Evolutionary conservation across 2,888 invertebrate genomes (phyloP), one percentile per base, ranked within the genome.

Genomic region (Torymus texanus): DNA sequence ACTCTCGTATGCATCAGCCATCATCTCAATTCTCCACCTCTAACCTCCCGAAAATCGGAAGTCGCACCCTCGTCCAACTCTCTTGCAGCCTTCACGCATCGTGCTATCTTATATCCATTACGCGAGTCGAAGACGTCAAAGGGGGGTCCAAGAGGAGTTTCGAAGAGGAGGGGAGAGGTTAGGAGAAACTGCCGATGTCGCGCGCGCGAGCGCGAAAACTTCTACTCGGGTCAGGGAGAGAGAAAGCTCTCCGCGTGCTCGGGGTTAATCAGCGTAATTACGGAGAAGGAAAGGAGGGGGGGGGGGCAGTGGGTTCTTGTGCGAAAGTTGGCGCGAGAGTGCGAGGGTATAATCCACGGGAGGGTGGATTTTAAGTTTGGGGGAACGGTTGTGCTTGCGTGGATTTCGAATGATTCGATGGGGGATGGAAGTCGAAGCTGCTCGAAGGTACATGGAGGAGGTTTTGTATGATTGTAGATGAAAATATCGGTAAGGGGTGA

Each of bases 241-340:
- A 41, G 41, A 41, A 41, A 41, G 71, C 29, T 63, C n/a, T 29
- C 14, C 51, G 41, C 16, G n/a, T 16, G 66, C 24, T 62, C 62
- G 67, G 53, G 74, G 73, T 78, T 74, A 62, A 78, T 78, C 78
- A 78, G 56, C 41, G 68, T 74, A 68, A 68, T 63, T 74, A 74
- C 62, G 13, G n/a, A 16, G 51, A 2, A 21, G 21, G 21, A n/a
- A n/a, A 21, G 21, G 21, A 21, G 21, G 2, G 21, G 21, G 2
- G 18, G 41, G 0, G n/a, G 53, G 62, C 14, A 53, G 8, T 12
- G 24, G 24, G 51, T 56, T 72, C 71, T 24, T n/a, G 56, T 10
- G 55, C 24, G 12, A 61, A 75, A 75, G 21, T 76, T 76, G 41
- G 56, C 50, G 56, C 56, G 16, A 56, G 16, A 13, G 51, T 14